Percentiles rank a stretch among this genome's conserved stretches.
phyloP scores from a whole-genome alignment of 2,888 invertebrate genomes.

The Cotesia congregata region DNA sequence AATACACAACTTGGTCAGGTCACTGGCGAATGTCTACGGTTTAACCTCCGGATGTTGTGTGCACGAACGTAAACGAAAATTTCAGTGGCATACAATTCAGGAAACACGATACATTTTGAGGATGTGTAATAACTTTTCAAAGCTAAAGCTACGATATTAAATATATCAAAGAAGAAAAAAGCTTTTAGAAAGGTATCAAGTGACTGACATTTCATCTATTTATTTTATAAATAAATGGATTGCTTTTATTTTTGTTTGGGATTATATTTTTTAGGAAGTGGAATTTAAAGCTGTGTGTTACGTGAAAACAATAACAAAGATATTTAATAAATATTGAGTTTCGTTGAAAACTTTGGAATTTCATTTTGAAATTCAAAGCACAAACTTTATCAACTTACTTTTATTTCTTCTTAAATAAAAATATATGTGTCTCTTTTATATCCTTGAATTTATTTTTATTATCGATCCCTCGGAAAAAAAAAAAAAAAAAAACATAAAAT shows the following conservation, averaged over 20 bases:
- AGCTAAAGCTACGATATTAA: constrained; percentile 10
- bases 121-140: constrained; percentile 10
- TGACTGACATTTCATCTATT: constrained; percentile 19
- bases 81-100: constrained; percentile 22
- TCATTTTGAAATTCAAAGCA: not conserved
- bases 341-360: not conserved
- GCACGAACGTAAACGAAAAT: not conserved
- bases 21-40: constrained; percentile 17
- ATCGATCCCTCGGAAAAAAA: not conserved
- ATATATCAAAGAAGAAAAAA: not conserved
- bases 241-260: too few relatives aligned
- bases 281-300: not conserved
- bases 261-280: not conserved
- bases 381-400: not conserved
- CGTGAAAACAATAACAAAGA: too few relatives aligned
- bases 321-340: not conserved
- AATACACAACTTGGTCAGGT: constrained; percentile 25
- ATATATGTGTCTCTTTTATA: not conserved
- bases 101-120: constrained; percentile 34
- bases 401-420: not conserved
- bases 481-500: not conserved
- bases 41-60: constrained; percentile 4
- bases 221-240: not conserved
- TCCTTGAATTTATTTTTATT: not conserved
- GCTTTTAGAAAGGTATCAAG: not conserved